A percentile compares a stretch with the other conserved stretches of the same genome.
phyloP scores from a whole-genome alignment of 2,888 invertebrate species.

The Globia sparganii region DNA sequence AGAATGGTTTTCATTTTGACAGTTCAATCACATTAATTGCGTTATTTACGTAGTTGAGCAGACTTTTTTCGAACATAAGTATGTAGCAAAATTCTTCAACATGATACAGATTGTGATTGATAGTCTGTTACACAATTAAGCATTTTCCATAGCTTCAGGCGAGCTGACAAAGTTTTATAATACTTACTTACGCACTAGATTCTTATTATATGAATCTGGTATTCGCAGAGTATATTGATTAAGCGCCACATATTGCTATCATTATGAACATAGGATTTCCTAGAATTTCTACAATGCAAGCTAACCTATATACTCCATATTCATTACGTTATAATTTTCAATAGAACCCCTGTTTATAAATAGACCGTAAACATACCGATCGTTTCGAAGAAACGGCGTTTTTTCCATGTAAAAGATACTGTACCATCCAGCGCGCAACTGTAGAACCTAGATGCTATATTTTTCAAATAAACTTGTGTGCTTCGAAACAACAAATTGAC shows the following conservation, averaged over 20 bases:
- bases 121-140: not conserved
- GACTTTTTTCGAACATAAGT: not conserved
- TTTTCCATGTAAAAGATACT: slow-evolving; percentile 30
- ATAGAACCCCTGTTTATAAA: slow-evolving; percentile 18
- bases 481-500: slow-evolving; percentile 10
- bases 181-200: not conserved
- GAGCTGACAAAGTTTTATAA: not conserved
- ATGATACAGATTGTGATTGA: not conserved
- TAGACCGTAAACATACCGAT: not conserved
- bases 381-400: slow-evolving; percentile 11
- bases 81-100: not conserved
- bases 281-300: not conserved
- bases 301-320: not conserved
- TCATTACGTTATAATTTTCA: slow-evolving; percentile 9
- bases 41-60: not conserved
- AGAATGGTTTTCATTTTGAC: not conserved
- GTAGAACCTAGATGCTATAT: slow-evolving; percentile 16
- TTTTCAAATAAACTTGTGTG: slow-evolving; percentile 20
- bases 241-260: not conserved
- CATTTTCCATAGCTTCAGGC: not conserved
- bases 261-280: not conserved
- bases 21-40: too few relatives aligned
- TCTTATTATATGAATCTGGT: not conserved
- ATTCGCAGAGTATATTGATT: not conserved
- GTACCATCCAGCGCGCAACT: not conserved